phyloP scores from a whole-genome alignment of 2,888 invertebrate species.

The Cylindroiulus punctatus region DNA sequence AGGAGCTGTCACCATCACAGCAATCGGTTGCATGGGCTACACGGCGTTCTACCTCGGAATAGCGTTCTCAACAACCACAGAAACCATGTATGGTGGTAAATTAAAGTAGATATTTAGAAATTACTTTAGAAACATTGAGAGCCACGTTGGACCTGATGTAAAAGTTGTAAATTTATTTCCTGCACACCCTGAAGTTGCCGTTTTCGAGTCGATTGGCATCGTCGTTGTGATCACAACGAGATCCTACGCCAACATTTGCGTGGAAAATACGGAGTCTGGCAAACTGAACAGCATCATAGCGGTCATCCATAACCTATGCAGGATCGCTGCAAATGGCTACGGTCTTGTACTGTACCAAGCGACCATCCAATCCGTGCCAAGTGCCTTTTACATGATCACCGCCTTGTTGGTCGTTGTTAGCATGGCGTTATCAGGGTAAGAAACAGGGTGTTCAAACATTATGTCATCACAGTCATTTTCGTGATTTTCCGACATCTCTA shows the following conservation, averaged over 20 bases:
- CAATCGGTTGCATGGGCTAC: conserved; percentile 40
- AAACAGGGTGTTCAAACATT: background rate
- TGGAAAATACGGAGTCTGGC: background rate
- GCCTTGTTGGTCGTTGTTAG: background rate
- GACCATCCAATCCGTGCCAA: background rate
- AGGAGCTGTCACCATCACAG: background rate
- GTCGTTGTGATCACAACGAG: background rate
- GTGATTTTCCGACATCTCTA: no score
- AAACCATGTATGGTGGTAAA: conserved; percentile 44
- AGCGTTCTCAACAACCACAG: conserved; percentile 45
- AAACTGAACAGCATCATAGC: background rate
- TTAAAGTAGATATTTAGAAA: background rate
- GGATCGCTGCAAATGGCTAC: background rate
- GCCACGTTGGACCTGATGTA: background rate
- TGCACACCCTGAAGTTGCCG: background rate
- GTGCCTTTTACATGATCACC: background rate
- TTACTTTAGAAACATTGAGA: background rate
- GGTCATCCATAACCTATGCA: background rate
- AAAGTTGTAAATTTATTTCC: background rate
- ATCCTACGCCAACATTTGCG: conserved; percentile 25
- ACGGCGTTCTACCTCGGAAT: conserved; percentile 46
- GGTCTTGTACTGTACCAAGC: background rate
- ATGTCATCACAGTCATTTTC: no score
- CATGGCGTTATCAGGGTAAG: background rate
- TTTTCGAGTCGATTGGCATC: background rate